Percentiles rank a stretch among this genome's conserved stretches.
Conservation (phyloP, 2,888 invertebrate species). For the Dryocosmus kuriphilus region DNA sequence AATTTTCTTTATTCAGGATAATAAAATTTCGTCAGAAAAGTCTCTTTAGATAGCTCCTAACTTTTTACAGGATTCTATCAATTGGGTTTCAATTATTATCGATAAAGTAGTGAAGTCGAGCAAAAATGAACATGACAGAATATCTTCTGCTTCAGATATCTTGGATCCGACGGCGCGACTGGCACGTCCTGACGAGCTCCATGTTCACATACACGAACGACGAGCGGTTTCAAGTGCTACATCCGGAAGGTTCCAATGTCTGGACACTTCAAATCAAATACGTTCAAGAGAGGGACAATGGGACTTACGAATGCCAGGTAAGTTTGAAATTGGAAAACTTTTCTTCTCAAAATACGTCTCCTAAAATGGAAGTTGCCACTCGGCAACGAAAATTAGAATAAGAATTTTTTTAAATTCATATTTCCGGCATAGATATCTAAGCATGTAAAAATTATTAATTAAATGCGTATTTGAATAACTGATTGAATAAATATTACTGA, state of each 20-base stretch:
- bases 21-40: not conserved
- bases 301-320: slow-evolving; percentile 96
- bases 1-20: not conserved
- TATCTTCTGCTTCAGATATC: slow-evolving; percentile 84
- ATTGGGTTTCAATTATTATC: not conserved
- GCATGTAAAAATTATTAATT: not conserved
- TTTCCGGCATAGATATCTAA: not conserved
- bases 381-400: too few species aligned
- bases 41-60: not conserved
- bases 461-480: not conserved
- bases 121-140: slow-evolving; percentile 42
- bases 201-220: slow-evolving; percentile 95
- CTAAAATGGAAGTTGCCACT: not conserved
- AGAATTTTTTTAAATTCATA: too few species aligned
- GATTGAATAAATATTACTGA: not conserved
- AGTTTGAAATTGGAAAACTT: slow-evolving; percentile 55
- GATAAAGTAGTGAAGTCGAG: slow-evolving; percentile 16
- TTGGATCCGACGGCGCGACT: slow-evolving; percentile 94
- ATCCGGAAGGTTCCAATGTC: slow-evolving; percentile 93
- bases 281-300: slow-evolving; percentile 95
- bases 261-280: slow-evolving; percentile 97
- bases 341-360: not conserved
- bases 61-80: not conserved
- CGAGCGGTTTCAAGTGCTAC: slow-evolving; percentile 88
- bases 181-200: slow-evolving; percentile 95